Evolutionary conservation across 2,888 invertebrate genomes (phyloP).

Genomic region (Leptodirus hochenwartii): DNA sequence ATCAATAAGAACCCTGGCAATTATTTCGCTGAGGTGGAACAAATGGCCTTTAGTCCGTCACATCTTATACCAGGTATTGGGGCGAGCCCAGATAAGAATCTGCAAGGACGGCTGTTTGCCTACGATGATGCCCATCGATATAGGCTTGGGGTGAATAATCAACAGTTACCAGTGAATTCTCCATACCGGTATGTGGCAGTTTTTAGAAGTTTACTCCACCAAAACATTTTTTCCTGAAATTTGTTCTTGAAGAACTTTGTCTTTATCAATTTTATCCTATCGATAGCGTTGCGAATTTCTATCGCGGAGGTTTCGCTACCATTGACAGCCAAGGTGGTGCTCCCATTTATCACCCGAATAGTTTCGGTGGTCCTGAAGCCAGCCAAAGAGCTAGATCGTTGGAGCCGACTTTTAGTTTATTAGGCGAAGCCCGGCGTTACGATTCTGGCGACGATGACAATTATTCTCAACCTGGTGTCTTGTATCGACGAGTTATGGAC

Average conservation of each 20-base stretch:
- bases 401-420: slow-evolving; percentile 35
- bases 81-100: slow-evolving; percentile 83
- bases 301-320: slow-evolving; percentile 70
- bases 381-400: slow-evolving; percentile 42
- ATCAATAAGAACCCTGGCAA: slow-evolving; percentile 79
- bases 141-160: slow-evolving; percentile 76
- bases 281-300: slow-evolving; percentile 58
- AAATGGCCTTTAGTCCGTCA: slow-evolving; percentile 76
- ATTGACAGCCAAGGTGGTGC: slow-evolving; percentile 73
- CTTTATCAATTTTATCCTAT: no score
- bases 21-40: slow-evolving; percentile 89
- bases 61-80: slow-evolving; percentile 86
- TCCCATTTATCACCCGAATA: slow-evolving; percentile 95
- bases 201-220: no score
- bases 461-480: slow-evolving; percentile 64
- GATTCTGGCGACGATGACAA: slow-evolving; percentile 81
- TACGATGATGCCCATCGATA: slow-evolving; percentile 86
- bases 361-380: slow-evolving; percentile 74
- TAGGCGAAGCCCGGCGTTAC: slow-evolving; percentile 62
- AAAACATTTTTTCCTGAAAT: no score
- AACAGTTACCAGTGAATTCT: slow-evolving; percentile 88
- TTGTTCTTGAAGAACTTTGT: no score
- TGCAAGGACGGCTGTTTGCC: slow-evolving; percentile 72
- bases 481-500: slow-evolving; percentile 66
- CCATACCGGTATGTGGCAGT: no score